A percentile compares a stretch with the other conserved stretches of the same genome.
Evolutionary conservation across 2,113 vertebrate genomes (phyloP).

Genomic region (Saimiri boliviensis): DNA sequence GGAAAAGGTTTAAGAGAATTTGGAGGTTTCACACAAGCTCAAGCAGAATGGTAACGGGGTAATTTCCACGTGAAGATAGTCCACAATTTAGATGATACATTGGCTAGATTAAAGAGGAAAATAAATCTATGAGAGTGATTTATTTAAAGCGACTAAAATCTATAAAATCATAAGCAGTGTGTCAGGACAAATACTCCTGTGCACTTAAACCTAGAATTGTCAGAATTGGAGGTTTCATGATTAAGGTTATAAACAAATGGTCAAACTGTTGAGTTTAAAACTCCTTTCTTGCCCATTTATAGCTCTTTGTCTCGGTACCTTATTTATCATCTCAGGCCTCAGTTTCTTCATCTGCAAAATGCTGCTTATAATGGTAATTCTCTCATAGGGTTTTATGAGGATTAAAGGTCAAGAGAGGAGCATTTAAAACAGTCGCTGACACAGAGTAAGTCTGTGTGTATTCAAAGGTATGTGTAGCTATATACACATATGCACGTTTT

Average conservation of each 20-base stretch:
- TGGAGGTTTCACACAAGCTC: background rate
- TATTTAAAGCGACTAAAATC: background rate
- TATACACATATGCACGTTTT: background rate
- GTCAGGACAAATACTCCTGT: background rate
- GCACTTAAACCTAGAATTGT: background rate
- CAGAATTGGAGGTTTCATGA: background rate
- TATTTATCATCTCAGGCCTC: background rate
- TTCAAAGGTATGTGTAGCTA: background rate
- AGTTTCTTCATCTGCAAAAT: conserved; percentile 31
- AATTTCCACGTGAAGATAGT: background rate
- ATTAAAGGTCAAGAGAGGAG: background rate
- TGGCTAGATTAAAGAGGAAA: background rate
- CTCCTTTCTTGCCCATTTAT: background rate
- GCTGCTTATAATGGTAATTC: background rate
- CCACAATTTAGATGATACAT: background rate
- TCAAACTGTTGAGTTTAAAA: background rate
- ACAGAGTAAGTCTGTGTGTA: background rate
- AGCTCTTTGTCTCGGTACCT: background rate
- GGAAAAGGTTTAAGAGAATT: conserved; percentile 8
- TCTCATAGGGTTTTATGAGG: background rate
- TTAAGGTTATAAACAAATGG: background rate
- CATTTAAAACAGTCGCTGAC: background rate
- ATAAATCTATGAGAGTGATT: background rate
- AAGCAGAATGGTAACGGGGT: background rate
- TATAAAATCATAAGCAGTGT: background rate